Evolutionary conservation across 2,797 vertebrate genomes (phyloP).

Genomic region (Crypturellus tataupa): DNA sequence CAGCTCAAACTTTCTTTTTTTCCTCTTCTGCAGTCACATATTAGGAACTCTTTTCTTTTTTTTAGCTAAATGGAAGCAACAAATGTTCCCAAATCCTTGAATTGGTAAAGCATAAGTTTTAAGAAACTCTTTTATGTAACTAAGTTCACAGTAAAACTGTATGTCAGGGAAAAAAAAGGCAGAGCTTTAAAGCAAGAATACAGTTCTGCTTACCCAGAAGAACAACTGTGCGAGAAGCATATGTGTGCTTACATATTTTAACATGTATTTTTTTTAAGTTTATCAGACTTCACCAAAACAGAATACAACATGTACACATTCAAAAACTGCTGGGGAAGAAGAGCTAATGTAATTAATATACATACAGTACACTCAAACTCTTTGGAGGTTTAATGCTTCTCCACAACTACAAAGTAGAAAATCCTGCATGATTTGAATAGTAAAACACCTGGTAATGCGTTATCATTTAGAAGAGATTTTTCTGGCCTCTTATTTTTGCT

Average conservation of each 20-base stretch:
- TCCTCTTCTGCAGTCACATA: neutral
- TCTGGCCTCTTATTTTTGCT: neutral
- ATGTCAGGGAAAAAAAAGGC: neutral
- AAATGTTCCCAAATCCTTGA: neutral
- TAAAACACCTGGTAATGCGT: neutral
- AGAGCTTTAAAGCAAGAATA: neutral
- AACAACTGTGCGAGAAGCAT: neutral
- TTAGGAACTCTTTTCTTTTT: neutral
- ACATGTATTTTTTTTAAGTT: neutral
- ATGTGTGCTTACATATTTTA: neutral
- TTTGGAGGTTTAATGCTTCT: neutral
- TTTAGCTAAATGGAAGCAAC: neutral
- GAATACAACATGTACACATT: neutral
- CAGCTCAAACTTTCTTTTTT: neutral
- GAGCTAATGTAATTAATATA: neutral
- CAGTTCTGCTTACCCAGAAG: neutral
- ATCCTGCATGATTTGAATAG: neutral
- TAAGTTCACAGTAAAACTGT: neutral
- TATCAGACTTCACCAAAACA: neutral
- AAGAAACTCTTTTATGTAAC: neutral
- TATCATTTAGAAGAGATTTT: neutral
- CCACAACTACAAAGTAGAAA: neutral
- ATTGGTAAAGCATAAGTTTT: neutral
- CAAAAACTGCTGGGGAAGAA: neutral
- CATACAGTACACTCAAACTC: neutral